Evolutionary conservation across 2,113 vertebrate genomes (phyloP).

Genomic region (Morone saxatilis): DNA sequence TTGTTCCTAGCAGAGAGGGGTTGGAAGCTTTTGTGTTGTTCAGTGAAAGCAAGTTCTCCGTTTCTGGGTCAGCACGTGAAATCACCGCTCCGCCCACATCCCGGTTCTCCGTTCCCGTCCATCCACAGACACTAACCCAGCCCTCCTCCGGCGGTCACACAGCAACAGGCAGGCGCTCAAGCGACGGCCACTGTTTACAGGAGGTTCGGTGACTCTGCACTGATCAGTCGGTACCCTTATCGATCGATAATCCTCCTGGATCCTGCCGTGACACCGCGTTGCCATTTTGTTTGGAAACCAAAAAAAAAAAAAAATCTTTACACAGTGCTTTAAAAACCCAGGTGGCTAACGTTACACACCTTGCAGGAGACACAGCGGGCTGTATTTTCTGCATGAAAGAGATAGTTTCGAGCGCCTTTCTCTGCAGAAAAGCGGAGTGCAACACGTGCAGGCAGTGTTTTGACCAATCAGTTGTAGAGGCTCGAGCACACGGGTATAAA

Average conservation of each 20-base stretch:
- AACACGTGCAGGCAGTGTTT: conserved; percentile 52
- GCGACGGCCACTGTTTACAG: background rate
- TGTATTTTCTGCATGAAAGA: background rate
- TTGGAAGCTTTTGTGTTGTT: background rate
- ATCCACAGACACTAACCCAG: background rate
- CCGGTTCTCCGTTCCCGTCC: background rate
- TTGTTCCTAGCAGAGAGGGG: background rate
- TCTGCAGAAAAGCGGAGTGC: background rate
- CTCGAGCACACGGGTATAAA: conserved; percentile 76
- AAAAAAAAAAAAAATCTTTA: background rate
- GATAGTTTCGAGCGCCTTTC: background rate
- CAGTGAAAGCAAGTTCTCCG: background rate
- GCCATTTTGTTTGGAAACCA: conserved; percentile 11
- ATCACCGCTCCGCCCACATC: conserved; percentile 44
- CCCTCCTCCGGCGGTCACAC: background rate
- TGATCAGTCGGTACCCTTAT: background rate
- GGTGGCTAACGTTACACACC: background rate
- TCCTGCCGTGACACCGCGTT: conserved; percentile 27
- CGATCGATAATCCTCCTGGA: conserved; percentile 45
- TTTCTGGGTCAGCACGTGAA: conserved; percentile 16
- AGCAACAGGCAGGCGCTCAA: background rate
- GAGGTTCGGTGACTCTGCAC: background rate
- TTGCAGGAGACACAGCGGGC: background rate
- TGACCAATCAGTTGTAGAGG: conserved; percentile 74
- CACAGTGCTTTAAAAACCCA: background rate